Conservation (phyloP, 2,797 vertebrate species). For the Notamacropus eugenii region DNA sequence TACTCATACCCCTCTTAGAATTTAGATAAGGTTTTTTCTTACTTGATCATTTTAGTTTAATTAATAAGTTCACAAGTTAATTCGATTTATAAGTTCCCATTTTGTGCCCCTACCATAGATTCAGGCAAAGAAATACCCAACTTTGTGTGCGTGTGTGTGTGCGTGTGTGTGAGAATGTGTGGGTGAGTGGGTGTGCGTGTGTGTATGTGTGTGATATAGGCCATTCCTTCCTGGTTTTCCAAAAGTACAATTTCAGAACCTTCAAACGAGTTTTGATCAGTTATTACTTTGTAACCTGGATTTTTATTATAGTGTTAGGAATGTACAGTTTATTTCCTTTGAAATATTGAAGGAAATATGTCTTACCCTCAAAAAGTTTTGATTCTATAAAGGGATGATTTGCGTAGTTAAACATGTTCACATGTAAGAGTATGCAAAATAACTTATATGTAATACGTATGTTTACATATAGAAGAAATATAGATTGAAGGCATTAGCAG, state of each 20-base stretch:
- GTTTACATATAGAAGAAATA: not conserved
- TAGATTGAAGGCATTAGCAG: not conserved
- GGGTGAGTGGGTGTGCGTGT: too few relatives aligned
- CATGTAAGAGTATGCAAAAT: not conserved
- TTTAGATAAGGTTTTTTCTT: not conserved
- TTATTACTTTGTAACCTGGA: not conserved
- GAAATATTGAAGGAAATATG: not conserved
- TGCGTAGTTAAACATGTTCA: not conserved
- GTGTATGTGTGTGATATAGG: not conserved
- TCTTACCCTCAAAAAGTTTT: not conserved
- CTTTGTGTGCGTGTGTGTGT: not conserved
- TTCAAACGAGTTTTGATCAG: not conserved
- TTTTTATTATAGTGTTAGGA: not conserved
- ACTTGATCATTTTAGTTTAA: not conserved
- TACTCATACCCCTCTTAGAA: not conserved
- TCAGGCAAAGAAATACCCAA: not conserved
- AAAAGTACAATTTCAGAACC: not conserved
- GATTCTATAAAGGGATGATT: not conserved
- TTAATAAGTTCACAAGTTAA: not conserved
- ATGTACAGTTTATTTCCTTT: not conserved
- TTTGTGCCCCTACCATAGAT: not conserved
- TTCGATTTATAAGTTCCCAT: not conserved
- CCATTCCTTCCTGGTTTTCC: not conserved
- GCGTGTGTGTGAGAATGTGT: not conserved
- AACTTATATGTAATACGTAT: not conserved